A percentile compares a stretch with the other conserved stretches of the same genome.
phyloP scores from a whole-genome alignment of 1,140 invertebrate genomes.

The Eciton burchellii region DNA sequence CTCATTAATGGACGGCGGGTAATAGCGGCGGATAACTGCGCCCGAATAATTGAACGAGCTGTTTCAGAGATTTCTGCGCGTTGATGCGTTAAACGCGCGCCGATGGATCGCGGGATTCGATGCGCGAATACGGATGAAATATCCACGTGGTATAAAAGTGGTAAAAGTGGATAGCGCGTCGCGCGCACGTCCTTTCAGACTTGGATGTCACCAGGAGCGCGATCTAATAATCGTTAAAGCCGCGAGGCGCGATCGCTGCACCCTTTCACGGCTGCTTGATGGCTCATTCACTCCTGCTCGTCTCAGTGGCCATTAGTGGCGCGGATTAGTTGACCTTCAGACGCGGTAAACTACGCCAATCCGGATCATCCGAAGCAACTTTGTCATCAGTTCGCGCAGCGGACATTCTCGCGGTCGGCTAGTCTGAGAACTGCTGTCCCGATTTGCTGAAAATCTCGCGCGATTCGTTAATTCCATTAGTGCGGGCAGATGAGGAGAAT shows the following conservation, averaged over 20 bases:
- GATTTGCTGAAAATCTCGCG: background rate
- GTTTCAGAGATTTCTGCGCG: slow-evolving; percentile 3
- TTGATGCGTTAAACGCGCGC: background rate
- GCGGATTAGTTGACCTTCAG: slow-evolving; percentile 41
- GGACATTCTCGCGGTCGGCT: slow-evolving; percentile 17
- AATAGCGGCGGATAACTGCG: background rate
- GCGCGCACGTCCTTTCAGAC: background rate
- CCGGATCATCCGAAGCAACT: slow-evolving; percentile 33
- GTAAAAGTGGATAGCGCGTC: background rate
- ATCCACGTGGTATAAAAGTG: background rate
- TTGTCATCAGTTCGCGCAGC: slow-evolving; percentile 13
- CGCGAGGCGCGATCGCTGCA: slow-evolving; percentile 18
- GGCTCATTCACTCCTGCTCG: slow-evolving; percentile 35
- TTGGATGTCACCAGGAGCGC: background rate
- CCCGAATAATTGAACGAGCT: slow-evolving; percentile 27
- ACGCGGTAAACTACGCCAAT: slow-evolving; percentile 32
- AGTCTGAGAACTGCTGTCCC: slow-evolving; percentile 20
- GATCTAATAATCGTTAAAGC: slow-evolving; percentile 49
- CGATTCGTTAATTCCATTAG: slow-evolving; percentile 10
- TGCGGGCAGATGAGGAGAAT: background rate
- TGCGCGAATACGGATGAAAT: slow-evolving; percentile 18
- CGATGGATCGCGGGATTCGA: slow-evolving; percentile 6
- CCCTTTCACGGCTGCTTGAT: slow-evolving; percentile 40
- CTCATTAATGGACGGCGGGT: slow-evolving; percentile 10
- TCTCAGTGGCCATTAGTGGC: background rate